Percentiles rank a stretch among this genome's conserved stretches.
phyloP scores from a whole-genome alignment of 1,140 invertebrate genomes.

The Daktulosphaira vitifoliae region DNA sequence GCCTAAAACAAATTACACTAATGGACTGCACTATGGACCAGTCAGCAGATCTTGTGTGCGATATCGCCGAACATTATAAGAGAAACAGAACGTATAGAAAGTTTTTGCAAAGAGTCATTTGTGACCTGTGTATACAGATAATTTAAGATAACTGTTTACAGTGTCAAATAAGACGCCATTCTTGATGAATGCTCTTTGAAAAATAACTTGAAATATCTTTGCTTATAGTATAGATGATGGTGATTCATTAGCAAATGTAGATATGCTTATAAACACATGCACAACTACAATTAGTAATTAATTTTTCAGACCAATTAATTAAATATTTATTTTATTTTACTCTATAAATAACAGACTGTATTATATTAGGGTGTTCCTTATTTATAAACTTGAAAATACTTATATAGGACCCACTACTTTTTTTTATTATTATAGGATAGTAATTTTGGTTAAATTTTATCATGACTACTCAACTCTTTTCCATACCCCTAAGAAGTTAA shows the following conservation, averaged over 20 bases:
- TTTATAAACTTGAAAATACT: no score
- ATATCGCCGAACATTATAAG: background rate
- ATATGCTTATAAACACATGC: no score
- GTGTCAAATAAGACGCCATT: slow-evolving; percentile 9
- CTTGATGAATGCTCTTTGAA: slow-evolving; percentile 23
- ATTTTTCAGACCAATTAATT: no score
- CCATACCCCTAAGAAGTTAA: background rate
- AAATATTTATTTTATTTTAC: no score
- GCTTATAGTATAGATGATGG: background rate
- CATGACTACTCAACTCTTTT: background rate
- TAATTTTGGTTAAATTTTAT: background rate
- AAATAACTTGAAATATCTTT: background rate
- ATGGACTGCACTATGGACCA: slow-evolving; percentile 9
- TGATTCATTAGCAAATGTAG: slow-evolving; percentile 28
- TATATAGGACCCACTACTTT: background rate
- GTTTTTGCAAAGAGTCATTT: background rate
- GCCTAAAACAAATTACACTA: slow-evolving; percentile 33
- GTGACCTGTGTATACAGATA: background rate
- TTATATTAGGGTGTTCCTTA: no score
- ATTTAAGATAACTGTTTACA: slow-evolving; percentile 20
- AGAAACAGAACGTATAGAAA: background rate
- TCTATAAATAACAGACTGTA: no score
- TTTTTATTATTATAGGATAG: background rate
- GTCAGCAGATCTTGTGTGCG: slow-evolving; percentile 22
- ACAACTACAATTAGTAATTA: background rate